Evolutionary conservation across 2,113 vertebrate species (phyloP).

Genomic region (Zingel zingel): DNA sequence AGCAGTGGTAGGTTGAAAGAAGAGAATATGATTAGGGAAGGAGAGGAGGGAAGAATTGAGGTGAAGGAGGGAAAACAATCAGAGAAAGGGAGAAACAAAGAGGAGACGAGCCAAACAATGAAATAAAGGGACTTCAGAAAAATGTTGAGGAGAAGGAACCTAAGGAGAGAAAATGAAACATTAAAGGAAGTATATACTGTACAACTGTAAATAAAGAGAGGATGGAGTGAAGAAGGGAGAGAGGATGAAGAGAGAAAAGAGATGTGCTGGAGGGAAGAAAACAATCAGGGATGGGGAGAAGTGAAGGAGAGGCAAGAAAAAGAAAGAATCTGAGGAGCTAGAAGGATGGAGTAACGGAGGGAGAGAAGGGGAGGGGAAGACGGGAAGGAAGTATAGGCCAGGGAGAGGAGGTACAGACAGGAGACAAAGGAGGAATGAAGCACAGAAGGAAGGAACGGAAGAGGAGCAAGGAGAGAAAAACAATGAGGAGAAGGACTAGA

Average conservation of each 20-base stretch:
- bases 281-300: neutral
- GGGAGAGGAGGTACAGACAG: neutral
- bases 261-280: neutral
- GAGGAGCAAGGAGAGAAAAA: neutral
- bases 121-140: too few relatives aligned
- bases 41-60: neutral
- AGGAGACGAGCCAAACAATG: neutral
- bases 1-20: neutral
- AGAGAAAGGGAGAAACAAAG: neutral
- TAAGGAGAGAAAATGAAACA: neutral
- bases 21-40: neutral
- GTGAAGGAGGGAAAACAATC: neutral
- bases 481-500: neutral
- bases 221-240: neutral
- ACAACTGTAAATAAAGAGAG: neutral
- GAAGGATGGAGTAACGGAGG: neutral
- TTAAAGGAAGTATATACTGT: neutral
- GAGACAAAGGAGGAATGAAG: neutral
- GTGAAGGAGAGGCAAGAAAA: too few relatives aligned
- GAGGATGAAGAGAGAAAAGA: neutral
- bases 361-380: too few relatives aligned
- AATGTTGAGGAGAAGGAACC: too few relatives aligned
- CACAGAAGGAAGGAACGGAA: neutral
- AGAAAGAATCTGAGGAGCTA: neutral
- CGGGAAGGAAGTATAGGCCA: too few relatives aligned